Evolutionary conservation across 2,797 vertebrate species (phyloP).

Genomic region (Ataeniobius toweri): DNA sequence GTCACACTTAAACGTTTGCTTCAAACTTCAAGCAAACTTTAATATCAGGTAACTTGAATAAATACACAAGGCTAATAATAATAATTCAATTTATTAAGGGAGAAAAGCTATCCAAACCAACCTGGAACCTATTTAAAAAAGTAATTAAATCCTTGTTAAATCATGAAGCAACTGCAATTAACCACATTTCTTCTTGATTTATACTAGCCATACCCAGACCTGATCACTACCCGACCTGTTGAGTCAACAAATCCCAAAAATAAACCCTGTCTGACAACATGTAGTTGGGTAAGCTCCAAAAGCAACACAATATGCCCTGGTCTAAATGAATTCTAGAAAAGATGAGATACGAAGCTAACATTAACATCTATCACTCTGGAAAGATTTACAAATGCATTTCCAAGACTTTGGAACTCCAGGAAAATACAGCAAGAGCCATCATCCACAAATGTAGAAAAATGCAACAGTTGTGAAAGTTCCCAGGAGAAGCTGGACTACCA

Average conservation of each 20-base stretch:
- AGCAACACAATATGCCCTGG: not conserved
- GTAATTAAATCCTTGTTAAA: not conserved
- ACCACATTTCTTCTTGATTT: not conserved
- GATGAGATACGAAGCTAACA: not conserved
- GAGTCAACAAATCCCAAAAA: not conserved
- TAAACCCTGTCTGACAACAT: not conserved
- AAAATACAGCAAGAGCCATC: too few relatives aligned
- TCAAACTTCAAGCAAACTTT: not conserved
- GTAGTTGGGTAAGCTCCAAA: not conserved
- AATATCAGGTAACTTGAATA: not conserved
- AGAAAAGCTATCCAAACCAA: not conserved
- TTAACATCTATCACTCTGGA: not conserved
- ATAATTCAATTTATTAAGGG: not conserved
- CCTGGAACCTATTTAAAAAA: not conserved
- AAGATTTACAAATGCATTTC: not conserved
- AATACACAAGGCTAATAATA: not conserved
- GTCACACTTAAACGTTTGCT: not conserved
- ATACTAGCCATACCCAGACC: not conserved
- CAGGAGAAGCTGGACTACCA: too few relatives aligned
- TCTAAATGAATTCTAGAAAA: not conserved
- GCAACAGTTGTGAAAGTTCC: too few relatives aligned
- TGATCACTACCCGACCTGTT: not conserved
- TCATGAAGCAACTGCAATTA: not conserved
- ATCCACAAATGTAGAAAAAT: too few relatives aligned
- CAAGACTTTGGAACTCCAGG: not conserved